Conservation (phyloP, 2,113 vertebrate species). For the Mormyrus lacerda region DNA sequence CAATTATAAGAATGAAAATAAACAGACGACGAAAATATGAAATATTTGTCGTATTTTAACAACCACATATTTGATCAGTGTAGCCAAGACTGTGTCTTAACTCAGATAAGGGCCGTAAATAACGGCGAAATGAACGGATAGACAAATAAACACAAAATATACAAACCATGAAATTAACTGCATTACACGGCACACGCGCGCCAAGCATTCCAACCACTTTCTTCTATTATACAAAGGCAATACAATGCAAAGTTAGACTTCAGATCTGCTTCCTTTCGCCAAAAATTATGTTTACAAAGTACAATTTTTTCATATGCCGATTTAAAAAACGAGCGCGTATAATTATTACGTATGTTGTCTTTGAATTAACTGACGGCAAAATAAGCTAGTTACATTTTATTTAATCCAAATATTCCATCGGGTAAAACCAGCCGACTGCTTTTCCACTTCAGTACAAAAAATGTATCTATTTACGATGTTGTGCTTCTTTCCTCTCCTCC, state of each 20-base stretch:
- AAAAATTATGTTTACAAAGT: not conserved
- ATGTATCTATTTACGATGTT: slow-evolving; percentile 49
- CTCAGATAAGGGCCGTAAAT: slow-evolving; percentile 6
- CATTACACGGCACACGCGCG: not conserved
- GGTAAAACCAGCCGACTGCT: slow-evolving; percentile 44
- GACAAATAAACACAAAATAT: slow-evolving; percentile 14
- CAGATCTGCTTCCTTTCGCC: not conserved
- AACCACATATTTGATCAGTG: not conserved
- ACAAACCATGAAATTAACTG: slow-evolving; percentile 10
- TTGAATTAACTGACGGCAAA: not conserved
- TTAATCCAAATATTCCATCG: slow-evolving; percentile 50
- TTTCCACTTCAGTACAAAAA: slow-evolving; percentile 52
- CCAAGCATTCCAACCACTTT: not conserved
- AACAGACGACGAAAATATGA: not conserved
- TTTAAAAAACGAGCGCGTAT: slow-evolving; percentile 6
- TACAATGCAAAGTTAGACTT: not conserved
- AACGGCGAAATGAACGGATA: not conserved
- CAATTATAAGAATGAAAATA: not conserved
- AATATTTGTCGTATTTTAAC: not conserved
- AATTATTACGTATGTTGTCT: not conserved
- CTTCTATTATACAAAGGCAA: not conserved
- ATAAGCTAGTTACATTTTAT: slow-evolving; percentile 23
- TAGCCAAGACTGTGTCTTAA: not conserved
- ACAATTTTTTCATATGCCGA: not conserved
- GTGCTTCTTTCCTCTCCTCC: slow-evolving; percentile 41